phyloP scores from a whole-genome alignment of 2,113 vertebrate genomes.

The Colinus virginianus region DNA sequence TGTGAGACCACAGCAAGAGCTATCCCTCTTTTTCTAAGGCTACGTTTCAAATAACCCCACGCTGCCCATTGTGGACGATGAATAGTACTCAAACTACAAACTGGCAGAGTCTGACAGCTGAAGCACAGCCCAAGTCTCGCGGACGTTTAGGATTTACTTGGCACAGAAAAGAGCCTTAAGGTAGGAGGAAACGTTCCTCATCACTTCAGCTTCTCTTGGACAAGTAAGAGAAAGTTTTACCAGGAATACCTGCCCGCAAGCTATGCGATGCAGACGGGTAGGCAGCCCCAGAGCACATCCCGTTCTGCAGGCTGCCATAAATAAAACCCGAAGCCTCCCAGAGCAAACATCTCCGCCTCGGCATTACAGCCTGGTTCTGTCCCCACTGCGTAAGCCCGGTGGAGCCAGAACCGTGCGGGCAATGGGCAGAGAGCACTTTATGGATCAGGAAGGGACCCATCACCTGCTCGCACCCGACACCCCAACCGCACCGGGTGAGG shows the following conservation, averaged over 20 bases:
- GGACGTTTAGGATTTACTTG: rapidly evolving
- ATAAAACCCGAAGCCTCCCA: neutral
- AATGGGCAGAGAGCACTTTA: neutral
- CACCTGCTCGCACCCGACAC: neutral
- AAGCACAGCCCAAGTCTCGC: neutral
- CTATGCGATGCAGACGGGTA: neutral
- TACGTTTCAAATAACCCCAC: neutral
- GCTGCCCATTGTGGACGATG: neutral
- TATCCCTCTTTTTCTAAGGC: neutral
- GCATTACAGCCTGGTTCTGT: neutral
- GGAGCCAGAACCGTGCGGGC: neutral
- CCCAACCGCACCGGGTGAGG: neutral
- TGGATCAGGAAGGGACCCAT: neutral
- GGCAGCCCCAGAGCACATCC: neutral
- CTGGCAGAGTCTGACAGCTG: neutral
- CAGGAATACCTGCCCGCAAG: neutral
- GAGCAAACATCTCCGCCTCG: neutral
- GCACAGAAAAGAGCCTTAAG: neutral
- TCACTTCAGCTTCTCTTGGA: neutral
- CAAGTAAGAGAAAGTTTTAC: neutral
- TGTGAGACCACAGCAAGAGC: neutral
- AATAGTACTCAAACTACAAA: neutral
- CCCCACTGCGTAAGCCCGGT: neutral
- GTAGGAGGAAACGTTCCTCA: neutral
- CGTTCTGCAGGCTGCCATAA: neutral